Conservation (phyloP, 2,888 invertebrate genomes). For the Hirtodrosophila duncani region DNA sequence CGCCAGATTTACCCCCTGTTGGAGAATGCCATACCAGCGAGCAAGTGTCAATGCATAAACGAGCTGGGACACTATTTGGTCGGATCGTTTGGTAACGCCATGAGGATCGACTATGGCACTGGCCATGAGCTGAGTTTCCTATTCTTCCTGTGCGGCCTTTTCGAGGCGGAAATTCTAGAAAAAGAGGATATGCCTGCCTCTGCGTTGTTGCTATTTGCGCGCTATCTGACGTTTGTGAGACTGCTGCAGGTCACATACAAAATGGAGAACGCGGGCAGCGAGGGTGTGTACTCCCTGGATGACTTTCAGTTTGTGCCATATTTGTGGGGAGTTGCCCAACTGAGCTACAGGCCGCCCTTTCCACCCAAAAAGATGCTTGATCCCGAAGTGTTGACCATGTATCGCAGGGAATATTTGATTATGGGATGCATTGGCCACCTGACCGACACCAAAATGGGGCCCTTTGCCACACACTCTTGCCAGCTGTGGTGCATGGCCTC, state of each 20-base stretch:
- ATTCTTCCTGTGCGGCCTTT: constrained; percentile 95
- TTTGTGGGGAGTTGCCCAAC: constrained; percentile 98
- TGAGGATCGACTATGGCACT: constrained; percentile 98
- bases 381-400: constrained; percentile 84
- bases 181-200: constrained; percentile 88
- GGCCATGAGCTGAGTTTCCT: constrained; percentile 98
- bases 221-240: constrained; percentile 90
- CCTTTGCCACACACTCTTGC: constrained; percentile 99
- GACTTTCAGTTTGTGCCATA: constrained; percentile 99
- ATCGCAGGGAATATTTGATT: constrained; percentile 90
- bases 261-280: constrained; percentile 99
- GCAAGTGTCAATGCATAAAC: constrained; percentile 82
- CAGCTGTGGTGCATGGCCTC: constrained; percentile 98
- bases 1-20: constrained; percentile 82
- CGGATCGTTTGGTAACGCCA: constrained; percentile 96
- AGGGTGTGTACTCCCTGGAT: constrained; percentile 99
- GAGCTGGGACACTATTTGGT: constrained; percentile 92
- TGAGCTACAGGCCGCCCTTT: constrained; percentile 89
- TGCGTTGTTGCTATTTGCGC: constrained; percentile 80
- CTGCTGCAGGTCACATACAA: constrained; percentile 92
- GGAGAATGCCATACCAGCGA: constrained; percentile 82
- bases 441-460: constrained; percentile 90
- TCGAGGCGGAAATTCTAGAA: constrained; percentile 90
- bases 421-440: constrained; percentile 94
- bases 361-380: constrained; percentile 89